phyloP scores from a whole-genome alignment of 1,140 invertebrate species.

The Oryctes rhinoceros region DNA sequence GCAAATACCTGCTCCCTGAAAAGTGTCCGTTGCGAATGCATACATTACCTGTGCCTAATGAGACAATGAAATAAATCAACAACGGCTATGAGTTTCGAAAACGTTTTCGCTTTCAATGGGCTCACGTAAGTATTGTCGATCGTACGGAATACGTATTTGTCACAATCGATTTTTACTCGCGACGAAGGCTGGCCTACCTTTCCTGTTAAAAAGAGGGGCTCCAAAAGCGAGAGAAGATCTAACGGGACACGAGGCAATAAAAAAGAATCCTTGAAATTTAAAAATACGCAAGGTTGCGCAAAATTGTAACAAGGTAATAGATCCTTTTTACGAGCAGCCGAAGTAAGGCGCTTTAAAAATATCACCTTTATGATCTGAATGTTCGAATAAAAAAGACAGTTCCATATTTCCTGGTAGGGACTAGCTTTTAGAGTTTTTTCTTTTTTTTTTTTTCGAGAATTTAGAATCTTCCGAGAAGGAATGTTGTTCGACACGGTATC shows the following conservation, averaged over 20 bases:
- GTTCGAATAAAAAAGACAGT: constrained; percentile 23
- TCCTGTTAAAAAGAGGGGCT: background rate
- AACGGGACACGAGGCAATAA: constrained; percentile 20
- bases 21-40: constrained; percentile 8
- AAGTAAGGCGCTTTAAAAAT: constrained; percentile 27
- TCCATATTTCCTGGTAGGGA: constrained; percentile 16
- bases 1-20: background rate
- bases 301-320: constrained; percentile 31
- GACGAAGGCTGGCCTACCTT: constrained; percentile 2
- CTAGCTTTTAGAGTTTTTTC: background rate
- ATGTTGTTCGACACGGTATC: background rate
- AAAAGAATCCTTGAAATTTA: constrained; percentile 32
- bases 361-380: constrained; percentile 27
- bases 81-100: constrained; percentile 12
- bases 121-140: background rate
- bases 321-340: constrained; percentile 33
- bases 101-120: constrained; percentile 21
- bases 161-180: background rate
- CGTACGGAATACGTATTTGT: constrained; percentile 19
- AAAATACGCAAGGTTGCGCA: constrained; percentile 35
- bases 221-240: background rate
- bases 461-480: constrained; percentile 14
- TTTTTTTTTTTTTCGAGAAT: background rate
- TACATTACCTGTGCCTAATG: constrained; percentile 22
- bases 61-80: constrained; percentile 24